Base-by-base conservation (phyloP, 2,113 vertebrate genomes). In the Nanger granti region DNA sequence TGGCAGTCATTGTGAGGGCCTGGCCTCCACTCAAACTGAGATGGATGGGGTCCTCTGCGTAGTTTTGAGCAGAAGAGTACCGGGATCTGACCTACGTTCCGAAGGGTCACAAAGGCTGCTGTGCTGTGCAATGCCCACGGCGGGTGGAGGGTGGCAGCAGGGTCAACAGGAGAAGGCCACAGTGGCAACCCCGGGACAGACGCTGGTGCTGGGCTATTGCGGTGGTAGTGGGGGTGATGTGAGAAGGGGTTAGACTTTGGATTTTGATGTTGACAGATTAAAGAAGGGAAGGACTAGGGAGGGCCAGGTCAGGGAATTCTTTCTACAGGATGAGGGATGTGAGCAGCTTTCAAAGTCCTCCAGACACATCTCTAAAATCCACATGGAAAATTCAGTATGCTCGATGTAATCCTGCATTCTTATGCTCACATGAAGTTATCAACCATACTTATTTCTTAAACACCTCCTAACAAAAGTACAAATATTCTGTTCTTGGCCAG, bases 1-100 rank as follows among this genome's bases (percentile, higher is more conserved):
- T 12, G 12, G 15, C 1, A 1, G 34, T 17, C 52, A 34, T 2
- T 24, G 3, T 4, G 8, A 44, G 85, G n/a, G 34, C 57, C 11
- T 41, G 18, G 60, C 49, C 57, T 60, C 80, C 41, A 66, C 37
- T 55, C 4, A 5, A 31, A 20, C 8, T 11, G 41, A 73, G 66
- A 47, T 11, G 41, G 20, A 34, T 11, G 41, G 20, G 34, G 55
- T 52, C 26, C 9, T 66, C 62, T 24, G 87, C 34, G 1, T n/a
- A 29, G 73, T 41, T 66, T 31, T 79, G 66, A 55, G 37, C 17
- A 86, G 26, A n/a, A 17, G 28, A 41, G 12, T 79, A 13, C 37
- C n/a, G 57, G 52, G 31, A 76, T 13, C 47, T 64, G 83, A 37
- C n/a, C 76, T 31, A 5, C 2, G 22, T 13, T 62, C 7, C 31